These are phyloP conservation scores for Rhopilema esculentum DNA, from an alignment of 30 jellyfish, hydroid and myxozoan genomes.

Conservation along the genomic window DNA sequence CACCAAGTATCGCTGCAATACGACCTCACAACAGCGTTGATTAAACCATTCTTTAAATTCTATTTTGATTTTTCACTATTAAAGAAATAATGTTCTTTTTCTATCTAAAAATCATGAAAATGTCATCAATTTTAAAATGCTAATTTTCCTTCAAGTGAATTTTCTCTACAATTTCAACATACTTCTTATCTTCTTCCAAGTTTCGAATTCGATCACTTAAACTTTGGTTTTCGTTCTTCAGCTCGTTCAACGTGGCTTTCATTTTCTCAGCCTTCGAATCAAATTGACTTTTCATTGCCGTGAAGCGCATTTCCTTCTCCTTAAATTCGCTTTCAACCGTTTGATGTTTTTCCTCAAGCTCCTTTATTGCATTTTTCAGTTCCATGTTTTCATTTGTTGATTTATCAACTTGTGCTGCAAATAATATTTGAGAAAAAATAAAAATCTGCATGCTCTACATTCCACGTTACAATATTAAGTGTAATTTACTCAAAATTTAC, in stretches of 20 bases:
- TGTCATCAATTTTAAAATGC: too few species aligned
- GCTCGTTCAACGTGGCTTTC: constrained; percentile 37
- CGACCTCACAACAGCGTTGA: too few species aligned
- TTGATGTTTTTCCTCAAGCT: constrained; percentile 25
- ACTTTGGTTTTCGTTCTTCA: constrained; percentile 23
- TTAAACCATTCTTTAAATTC: too few species aligned
- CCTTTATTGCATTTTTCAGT: constrained; percentile 28
- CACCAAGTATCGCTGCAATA: too few species aligned
- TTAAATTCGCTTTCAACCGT: constrained; percentile 28
- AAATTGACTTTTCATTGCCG: constrained; percentile 46
- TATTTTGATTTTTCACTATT: too few species aligned
- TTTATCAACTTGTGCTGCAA: constrained; percentile 63
- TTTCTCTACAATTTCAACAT: neutral
- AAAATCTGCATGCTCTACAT: too few species aligned
- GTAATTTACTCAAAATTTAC: too few species aligned
- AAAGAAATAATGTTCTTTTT: neutral
- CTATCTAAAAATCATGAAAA: neutral
- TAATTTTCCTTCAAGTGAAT: neutral
- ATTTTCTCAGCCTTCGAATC: constrained; percentile 45
- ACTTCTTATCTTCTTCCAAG: constrained; percentile 50
- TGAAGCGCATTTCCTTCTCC: constrained; percentile 63
- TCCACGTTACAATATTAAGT: too few species aligned
- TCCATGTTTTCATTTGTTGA: constrained; percentile 52
- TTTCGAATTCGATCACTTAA: constrained; percentile 7
- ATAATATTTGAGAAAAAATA: neutral